A percentile compares a stretch with the other conserved stretches of the same genome.
Conservation (phyloP, 2,888 invertebrate genomes). For the Noctua janthina region DNA sequence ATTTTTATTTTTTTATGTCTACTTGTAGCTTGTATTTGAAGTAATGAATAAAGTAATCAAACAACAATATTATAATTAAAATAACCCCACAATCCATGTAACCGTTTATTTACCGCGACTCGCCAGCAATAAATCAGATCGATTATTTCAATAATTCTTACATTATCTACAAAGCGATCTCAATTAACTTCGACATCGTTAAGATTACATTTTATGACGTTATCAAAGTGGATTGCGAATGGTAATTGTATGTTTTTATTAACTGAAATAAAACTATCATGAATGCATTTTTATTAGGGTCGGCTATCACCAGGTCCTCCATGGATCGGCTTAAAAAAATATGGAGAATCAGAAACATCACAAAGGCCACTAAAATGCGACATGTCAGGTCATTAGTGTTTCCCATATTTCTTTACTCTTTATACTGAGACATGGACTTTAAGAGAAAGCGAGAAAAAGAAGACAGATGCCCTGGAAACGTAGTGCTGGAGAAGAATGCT, state of each 20-base stretch:
- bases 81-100: constrained; percentile 28
- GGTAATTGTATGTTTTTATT: constrained; percentile 68
- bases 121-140: constrained; percentile 52
- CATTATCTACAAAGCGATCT: constrained; percentile 70
- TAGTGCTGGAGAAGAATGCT: too few species aligned
- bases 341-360: too few species aligned
- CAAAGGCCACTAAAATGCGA: too few species aligned
- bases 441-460: too few species aligned
- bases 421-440: too few species aligned
- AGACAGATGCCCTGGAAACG: too few species aligned
- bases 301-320: neutral
- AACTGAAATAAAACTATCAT: constrained; percentile 62
- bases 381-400: too few species aligned
- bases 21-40: too few species aligned
- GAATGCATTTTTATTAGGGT: constrained; percentile 45
- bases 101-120: constrained; percentile 32
- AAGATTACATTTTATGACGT: constrained; percentile 63
- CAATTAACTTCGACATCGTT: constrained; percentile 66
- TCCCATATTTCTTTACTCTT: too few species aligned
- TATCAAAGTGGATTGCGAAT: constrained; percentile 59
- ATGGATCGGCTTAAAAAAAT: too few species aligned
- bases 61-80: constrained; percentile 44
- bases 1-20: too few species aligned
- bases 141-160: constrained; percentile 68
- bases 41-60: constrained; percentile 6